phyloP scores from a whole-genome alignment of 2,797 vertebrate genomes.

The Zonotrichia albicollis region DNA sequence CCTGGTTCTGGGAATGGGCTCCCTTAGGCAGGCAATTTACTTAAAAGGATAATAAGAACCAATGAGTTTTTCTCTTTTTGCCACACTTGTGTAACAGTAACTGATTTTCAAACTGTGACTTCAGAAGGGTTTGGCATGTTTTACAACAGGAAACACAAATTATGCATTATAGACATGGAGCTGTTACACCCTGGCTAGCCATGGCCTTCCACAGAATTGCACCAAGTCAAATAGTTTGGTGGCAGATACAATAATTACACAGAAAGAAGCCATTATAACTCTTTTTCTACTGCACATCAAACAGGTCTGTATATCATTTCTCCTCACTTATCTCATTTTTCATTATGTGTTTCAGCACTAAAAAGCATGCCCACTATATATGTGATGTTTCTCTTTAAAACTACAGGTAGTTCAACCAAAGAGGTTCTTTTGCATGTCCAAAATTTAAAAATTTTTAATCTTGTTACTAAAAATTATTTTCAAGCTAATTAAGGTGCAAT shows the following conservation, averaged over 20 bases:
- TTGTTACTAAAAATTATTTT: conserved; percentile 26
- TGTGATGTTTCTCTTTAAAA: neutral
- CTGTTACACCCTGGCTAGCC: neutral
- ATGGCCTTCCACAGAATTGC: neutral
- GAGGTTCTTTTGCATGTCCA: neutral
- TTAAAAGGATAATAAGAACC: neutral
- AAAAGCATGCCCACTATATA: neutral
- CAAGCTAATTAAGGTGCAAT: conserved; percentile 40
- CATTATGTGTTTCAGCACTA: neutral
- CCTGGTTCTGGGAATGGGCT: neutral
- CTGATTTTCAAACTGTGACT: neutral
- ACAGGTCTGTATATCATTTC: neutral
- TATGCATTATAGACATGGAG: neutral
- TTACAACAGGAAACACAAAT: neutral
- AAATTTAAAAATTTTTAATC: conserved; percentile 19
- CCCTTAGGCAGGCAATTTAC: neutral
- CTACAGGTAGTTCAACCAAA: neutral
- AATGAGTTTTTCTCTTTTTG: neutral
- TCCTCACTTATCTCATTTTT: neutral
- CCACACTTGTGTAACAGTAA: neutral
- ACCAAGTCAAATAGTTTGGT: neutral
- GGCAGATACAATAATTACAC: neutral
- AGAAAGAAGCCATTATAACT: neutral
- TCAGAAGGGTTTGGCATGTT: neutral
- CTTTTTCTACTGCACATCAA: neutral